Conservation (phyloP, 2,888 invertebrate genomes). For the Anagyrus pseudococci region DNA sequence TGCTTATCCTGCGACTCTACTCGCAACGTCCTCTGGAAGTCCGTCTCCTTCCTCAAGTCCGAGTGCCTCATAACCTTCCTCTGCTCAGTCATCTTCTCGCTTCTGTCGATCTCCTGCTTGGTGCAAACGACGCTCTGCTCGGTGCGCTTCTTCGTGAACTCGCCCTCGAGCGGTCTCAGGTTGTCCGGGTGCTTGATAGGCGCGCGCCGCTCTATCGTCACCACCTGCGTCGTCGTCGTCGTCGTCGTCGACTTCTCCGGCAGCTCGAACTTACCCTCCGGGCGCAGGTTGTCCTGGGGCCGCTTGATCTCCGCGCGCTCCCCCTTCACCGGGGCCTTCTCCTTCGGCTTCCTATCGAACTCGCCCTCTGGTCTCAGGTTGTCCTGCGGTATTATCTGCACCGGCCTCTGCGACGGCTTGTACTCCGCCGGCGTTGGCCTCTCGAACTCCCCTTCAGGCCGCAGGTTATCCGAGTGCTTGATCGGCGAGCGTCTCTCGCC, state of each 20-base stretch:
- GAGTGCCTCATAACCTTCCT: slow-evolving; percentile 25
- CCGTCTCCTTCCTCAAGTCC: slow-evolving; percentile 26
- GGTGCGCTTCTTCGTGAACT: slow-evolving; percentile 54
- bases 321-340: slow-evolving; percentile 54
- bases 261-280: slow-evolving; percentile 66
- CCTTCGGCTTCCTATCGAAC: slow-evolving; percentile 66
- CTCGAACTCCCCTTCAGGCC: slow-evolving; percentile 66
- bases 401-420: slow-evolving; percentile 62
- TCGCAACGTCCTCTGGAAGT: slow-evolving; percentile 33
- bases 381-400: slow-evolving; percentile 58
- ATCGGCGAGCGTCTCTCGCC: slow-evolving; percentile 59
- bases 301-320: slow-evolving; percentile 64
- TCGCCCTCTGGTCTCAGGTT: slow-evolving; percentile 60
- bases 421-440: slow-evolving; percentile 61
- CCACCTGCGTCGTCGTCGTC: no score
- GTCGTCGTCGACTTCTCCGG: slow-evolving; percentile 48
- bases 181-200: slow-evolving; percentile 63
- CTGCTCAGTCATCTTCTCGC: slow-evolving; percentile 58
- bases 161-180: slow-evolving; percentile 66
- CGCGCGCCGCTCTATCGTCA: slow-evolving; percentile 39
- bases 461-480: slow-evolving; percentile 63
- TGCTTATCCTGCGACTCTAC: slow-evolving; percentile 10
- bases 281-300: slow-evolving; percentile 67
- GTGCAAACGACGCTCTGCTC: slow-evolving; percentile 67
- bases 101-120: slow-evolving; percentile 51